Base-by-base conservation (phyloP, 2,113 vertebrate genomes). In the Empidonax alnorum region DNA sequence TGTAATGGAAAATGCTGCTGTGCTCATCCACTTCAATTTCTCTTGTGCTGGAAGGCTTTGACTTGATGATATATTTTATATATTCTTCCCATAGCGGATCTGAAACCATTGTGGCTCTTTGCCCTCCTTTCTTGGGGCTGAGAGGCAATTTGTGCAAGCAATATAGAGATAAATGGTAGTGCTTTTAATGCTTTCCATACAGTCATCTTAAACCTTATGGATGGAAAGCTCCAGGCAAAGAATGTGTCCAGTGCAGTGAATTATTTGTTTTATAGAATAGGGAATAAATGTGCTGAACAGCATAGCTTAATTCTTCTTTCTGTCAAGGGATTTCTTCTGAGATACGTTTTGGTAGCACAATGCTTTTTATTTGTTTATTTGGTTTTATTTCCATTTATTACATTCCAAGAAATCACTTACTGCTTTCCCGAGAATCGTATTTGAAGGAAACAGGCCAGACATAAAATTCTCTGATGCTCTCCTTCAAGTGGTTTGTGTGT, bases 161-260 rank as follows among this genome's bases (percentile, higher is more conserved):
- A 15, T 50, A 27, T 6, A 63, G 35, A 35, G 46, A 87, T 87
- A 91, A 91, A 94, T 79, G 27, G 52, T 37, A 90, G 28, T 72
- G 68, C 20, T 84, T 90, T 78, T 59, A 67, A 49, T 84, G 46
- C 19, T 77, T 88, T 93, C 88, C 79, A 67, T 83, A 7, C 6
- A 78, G 47, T 84, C 75, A 47, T 71, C 79, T 80, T 73, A 91
- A 95, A 55, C 16, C 2, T 89, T 72, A 78, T 69, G 58, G 41
- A 87, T 92, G 27, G 83, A 63, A 94, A 75, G 79, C 79, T 92
- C 31, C 79, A 87, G 88, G 88, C 68, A 89, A 77, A 62, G n/a
- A 89, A 72, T 87, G 5, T 81, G 78, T 92, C 81, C 85, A 72
- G 19, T 72, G 56, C 42, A 72, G 76, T 90, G 73, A 95, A 75